These are phyloP conservation scores for Myathropa florea DNA, from an alignment of 2,888 invertebrate genomes.

Conservation along the genomic window DNA sequence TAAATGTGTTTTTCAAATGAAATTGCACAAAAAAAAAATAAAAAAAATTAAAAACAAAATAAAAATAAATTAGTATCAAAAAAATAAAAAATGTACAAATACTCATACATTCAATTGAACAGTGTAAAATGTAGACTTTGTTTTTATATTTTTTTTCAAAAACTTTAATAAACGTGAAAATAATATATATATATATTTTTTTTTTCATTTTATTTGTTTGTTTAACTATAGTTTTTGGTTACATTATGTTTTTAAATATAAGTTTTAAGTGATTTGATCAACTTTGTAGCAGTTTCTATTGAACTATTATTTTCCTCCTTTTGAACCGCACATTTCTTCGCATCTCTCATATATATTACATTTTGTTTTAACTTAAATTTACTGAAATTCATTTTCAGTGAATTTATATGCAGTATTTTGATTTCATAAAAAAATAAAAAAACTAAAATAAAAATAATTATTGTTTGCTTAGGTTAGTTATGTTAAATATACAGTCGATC, in stretches of 20 bases:
- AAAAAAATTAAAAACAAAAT: constrained; percentile 3
- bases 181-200: no score
- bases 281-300: not conserved
- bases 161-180: not conserved
- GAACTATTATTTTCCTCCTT: not conserved
- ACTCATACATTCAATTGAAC: no score
- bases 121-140: not conserved
- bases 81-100: not conserved
- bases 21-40: constrained; percentile 34
- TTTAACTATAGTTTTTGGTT: constrained; percentile 62
- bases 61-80: constrained; percentile 34
- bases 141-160: not conserved
- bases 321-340: not conserved
- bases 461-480: no score
- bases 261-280: not conserved
- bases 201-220: constrained; percentile 3
- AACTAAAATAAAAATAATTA: no score
- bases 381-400: not conserved
- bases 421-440: no score
- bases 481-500: no score
- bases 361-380: not conserved
- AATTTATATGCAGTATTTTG: no score
- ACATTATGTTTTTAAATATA: constrained; percentile 42
- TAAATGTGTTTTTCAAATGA: not conserved
- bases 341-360: not conserved